Evolutionary conservation across 2,113 vertebrate species (phyloP).

Genomic region (Lanius collurio): DNA sequence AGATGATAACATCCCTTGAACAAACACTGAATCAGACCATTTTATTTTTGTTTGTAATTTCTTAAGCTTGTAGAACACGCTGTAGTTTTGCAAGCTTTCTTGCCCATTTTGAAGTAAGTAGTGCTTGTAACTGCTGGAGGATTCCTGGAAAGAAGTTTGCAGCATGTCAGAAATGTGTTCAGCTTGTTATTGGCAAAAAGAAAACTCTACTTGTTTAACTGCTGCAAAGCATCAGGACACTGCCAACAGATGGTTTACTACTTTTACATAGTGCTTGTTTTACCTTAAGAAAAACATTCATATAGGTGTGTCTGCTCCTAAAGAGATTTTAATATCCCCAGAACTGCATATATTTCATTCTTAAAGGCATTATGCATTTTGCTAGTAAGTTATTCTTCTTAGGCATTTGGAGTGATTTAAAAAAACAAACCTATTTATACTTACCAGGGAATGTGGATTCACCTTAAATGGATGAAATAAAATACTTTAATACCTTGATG

Average conservation of each 20-base stretch:
- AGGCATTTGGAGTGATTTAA: not conserved
- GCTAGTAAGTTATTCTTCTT: not conserved
- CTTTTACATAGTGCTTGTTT: not conserved
- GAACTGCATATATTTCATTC: not conserved
- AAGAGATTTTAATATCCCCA: not conserved
- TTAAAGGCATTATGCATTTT: not conserved
- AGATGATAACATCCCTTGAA: not conserved
- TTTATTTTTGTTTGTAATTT: not conserved
- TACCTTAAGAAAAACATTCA: not conserved
- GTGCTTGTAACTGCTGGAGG: not conserved
- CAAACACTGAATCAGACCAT: not conserved
- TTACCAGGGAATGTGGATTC: not conserved
- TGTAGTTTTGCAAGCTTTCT: not conserved
- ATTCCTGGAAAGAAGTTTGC: not conserved
- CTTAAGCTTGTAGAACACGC: not conserved
- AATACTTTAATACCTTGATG: not conserved
- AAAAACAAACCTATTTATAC: not conserved
- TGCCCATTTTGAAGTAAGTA: not conserved
- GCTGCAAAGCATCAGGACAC: not conserved
- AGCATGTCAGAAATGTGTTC: not conserved
- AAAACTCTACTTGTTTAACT: not conserved
- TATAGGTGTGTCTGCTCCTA: not conserved
- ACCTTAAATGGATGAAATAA: not conserved
- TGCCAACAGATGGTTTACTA: not conserved
- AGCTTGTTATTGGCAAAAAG: not conserved